phyloP scores from a whole-genome alignment of 2,888 invertebrate species.

The Celastrina argiolus region DNA sequence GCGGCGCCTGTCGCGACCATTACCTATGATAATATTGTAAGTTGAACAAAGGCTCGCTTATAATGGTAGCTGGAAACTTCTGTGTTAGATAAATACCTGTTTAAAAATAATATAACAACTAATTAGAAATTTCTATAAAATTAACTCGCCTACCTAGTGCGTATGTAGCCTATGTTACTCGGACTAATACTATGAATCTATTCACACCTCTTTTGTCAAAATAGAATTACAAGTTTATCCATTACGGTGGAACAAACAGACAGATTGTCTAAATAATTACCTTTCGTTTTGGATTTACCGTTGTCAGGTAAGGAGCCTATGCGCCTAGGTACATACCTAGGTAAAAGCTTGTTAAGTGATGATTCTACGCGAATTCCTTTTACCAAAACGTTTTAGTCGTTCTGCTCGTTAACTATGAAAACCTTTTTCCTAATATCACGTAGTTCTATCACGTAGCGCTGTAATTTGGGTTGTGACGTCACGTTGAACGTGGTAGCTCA shows the following conservation, averaged over 20 bases:
- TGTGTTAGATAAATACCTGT: background rate
- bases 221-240: no score
- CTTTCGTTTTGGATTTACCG: no score
- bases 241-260: no score
- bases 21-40: slow-evolving; percentile 2
- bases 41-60: background rate
- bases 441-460: background rate
- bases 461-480: slow-evolving; percentile 10
- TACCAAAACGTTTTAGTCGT: background rate
- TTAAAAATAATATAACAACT: no score
- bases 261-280: no score
- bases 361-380: background rate
- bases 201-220: no score
- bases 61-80: background rate
- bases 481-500: background rate
- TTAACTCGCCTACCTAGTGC: no score
- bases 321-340: no score
- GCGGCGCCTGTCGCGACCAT: background rate
- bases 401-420: background rate
- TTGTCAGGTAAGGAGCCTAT: no score
- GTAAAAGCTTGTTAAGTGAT: background rate
- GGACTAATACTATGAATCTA: no score
- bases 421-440: background rate
- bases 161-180: no score
- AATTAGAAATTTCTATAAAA: no score